Conservation (phyloP, 2,888 invertebrate genomes). For the Scrobipalpa atriplicella region DNA sequence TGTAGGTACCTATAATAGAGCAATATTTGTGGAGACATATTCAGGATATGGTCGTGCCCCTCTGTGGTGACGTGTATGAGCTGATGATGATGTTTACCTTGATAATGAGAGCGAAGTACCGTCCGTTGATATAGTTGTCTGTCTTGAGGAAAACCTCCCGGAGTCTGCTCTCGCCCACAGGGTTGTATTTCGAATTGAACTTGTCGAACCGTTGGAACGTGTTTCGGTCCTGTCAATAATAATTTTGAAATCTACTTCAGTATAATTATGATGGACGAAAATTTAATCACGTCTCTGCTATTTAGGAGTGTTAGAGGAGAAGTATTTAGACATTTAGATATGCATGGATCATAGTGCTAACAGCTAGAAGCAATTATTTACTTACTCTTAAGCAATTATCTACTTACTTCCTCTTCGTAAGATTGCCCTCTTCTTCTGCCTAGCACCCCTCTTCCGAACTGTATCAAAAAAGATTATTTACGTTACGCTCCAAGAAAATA, state of each 20-base stretch:
- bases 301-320: too few relatives aligned
- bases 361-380: neutral
- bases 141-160: slow-evolving; percentile 98
- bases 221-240: slow-evolving; percentile 86
- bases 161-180: slow-evolving; percentile 94
- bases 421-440: neutral
- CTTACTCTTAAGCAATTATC: neutral
- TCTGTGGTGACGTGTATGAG: too few relatives aligned
- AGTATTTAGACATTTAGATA: too few relatives aligned
- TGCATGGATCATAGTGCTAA: too few relatives aligned
- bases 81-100: slow-evolving; percentile 78
- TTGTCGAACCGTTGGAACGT: slow-evolving; percentile 98
- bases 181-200: slow-evolving; percentile 98
- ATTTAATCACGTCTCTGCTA: too few relatives aligned
- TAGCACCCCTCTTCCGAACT: slow-evolving; percentile 2
- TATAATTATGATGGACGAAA: too few relatives aligned
- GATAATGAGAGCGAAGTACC: slow-evolving; percentile 96
- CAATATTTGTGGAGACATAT: too few relatives aligned
- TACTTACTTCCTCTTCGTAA: neutral
- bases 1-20: too few relatives aligned
- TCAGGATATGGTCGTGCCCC: too few relatives aligned
- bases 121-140: slow-evolving; percentile 95
- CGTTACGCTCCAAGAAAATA: neutral
- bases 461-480: slow-evolving; percentile 18
- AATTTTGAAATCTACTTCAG: too few relatives aligned